Evolutionary conservation across 2,113 vertebrate species (phyloP), one percentile per base, ranked within the genome.

Genomic region (Neolamprologus kungweensis): DNA sequence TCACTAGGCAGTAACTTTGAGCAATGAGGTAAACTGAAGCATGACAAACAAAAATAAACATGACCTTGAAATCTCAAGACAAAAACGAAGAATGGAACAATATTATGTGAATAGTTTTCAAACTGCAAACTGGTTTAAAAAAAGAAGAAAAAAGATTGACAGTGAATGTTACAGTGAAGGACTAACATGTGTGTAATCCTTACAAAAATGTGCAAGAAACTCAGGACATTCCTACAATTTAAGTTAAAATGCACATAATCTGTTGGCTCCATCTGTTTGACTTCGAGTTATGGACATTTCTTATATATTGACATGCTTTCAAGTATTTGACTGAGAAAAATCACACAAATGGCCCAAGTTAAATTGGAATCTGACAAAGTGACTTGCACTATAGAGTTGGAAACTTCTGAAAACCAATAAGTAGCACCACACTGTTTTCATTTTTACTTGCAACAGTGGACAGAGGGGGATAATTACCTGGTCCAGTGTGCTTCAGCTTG

Each of bases 401-500:
- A 40, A 42, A 16, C 1, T 71, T 71, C 65, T 23, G 65, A 71
- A 42, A 71, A 37, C 19, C 7, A 23, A 42, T 23, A 42, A 42
- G 19, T 26, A 42, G 68, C 21, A 26, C 14, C 13, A 2, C 40
- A 45, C 2, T 17, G 21, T 45, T 73, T 45, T 73, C 21, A 60
- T 33, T 63, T 63, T 63, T 5, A 73, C 42, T 73, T 73, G 40
- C 21, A 73, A 45, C 40, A 71, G 35, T 14, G 35, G 2, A 1
- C 37, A 75, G 68, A 75, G 2, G 68, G 14, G 9, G 8, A 28
- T 21, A n/a, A 55, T 93, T 75, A 31, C 99, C 98, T n/a, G 98
- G 95, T 85, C 97, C 98, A 7, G 95, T 94, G 2, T 99, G 98
- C 92, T 97, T 98, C 85, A 99, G 96, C 7, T 89, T 88, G 91